Evolutionary conservation across 2,797 vertebrate genomes (phyloP), one percentile per base, ranked within the genome.

Genomic region (Sebastes nivosus): DNA sequence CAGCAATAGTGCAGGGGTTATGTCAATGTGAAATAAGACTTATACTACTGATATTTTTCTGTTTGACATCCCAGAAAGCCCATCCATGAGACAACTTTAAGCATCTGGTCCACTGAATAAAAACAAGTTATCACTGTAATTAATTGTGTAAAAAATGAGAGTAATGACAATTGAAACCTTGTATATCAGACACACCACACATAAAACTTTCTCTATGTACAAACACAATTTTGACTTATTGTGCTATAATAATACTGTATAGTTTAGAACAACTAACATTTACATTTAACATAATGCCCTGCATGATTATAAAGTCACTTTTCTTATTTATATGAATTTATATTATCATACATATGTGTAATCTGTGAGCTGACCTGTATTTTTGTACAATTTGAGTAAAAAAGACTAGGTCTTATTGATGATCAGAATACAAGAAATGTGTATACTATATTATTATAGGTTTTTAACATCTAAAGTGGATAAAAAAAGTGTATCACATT

Each of bases 1-100:
- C 84, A 79, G 9, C 61, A 80, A 29, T 88, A 79, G 67, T 50
- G 13, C 60, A 22, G 3, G 13, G 5, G 10, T 68, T n/a, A 77
- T 22, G 25, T 52, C 63, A 9, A 67, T 36, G 11, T 77, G 52
- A 82, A 58, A 74, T 65, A 59, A 30, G n/a, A 25, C 18, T 52
- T n/a, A 12, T 20, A 32, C 27, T 58, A 34, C n/a, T 78, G 64
- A 60, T 60, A 74, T 66, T 20, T 50, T 8, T 50, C 16, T 50
- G 46, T 50, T 50, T 50, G 46, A 50, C 1, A 0, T 50, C 18
- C 18, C 46, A 50, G 18, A 50, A 50, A 20, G 46, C 46, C 46
- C 16, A 8, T 50, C 46, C 18, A 50, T 50, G 46, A 50, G 16
- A 50, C 42, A 46, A 46, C 42, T 46, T 18, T 18, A 46, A 46